Percentiles rank a stretch among this genome's conserved stretches.
These are phyloP conservation scores for Lithosia quadra DNA, from an alignment of 2,888 invertebrate species.

Conservation along the genomic window DNA sequence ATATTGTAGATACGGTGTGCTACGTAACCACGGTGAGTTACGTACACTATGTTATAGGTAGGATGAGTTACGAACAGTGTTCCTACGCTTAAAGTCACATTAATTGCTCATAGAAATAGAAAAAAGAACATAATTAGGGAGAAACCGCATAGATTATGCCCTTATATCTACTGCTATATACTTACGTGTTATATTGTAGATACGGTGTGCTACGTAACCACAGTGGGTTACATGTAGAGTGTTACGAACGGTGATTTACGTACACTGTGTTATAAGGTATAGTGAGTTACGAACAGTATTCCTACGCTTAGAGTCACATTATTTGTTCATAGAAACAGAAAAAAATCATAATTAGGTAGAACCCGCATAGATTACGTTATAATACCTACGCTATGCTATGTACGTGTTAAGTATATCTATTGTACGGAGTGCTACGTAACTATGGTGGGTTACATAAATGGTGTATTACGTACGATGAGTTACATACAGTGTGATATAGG, in stretches of 20 bases:
- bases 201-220: neutral
- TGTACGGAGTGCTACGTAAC: too few relatives aligned
- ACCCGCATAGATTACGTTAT: too few relatives aligned
- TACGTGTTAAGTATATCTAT: too few relatives aligned
- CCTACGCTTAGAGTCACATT: neutral
- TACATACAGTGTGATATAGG: neutral
- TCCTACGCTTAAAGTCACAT: too few relatives aligned
- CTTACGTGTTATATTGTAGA: neutral
- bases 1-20: neutral
- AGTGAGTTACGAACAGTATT: neutral
- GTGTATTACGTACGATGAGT: neutral
- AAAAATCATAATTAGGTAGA: too few relatives aligned
- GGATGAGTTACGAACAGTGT: too few relatives aligned
- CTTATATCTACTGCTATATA: slow-evolving; percentile 8
- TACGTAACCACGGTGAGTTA: slow-evolving; percentile 2
- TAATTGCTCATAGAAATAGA: too few relatives aligned
- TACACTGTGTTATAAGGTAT: neutral
- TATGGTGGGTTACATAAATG: too few relatives aligned
- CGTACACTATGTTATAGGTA: too few relatives aligned
- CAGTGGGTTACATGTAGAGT: neutral
- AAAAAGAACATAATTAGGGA: slow-evolving; percentile 20
- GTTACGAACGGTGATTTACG: neutral
- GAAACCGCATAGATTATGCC: slow-evolving; percentile 7
- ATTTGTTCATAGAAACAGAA: neutral
- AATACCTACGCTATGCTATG: too few relatives aligned